Evolutionary conservation across 2,797 vertebrate species (phyloP).

Genomic region (Philypnodon macrostomus): DNA sequence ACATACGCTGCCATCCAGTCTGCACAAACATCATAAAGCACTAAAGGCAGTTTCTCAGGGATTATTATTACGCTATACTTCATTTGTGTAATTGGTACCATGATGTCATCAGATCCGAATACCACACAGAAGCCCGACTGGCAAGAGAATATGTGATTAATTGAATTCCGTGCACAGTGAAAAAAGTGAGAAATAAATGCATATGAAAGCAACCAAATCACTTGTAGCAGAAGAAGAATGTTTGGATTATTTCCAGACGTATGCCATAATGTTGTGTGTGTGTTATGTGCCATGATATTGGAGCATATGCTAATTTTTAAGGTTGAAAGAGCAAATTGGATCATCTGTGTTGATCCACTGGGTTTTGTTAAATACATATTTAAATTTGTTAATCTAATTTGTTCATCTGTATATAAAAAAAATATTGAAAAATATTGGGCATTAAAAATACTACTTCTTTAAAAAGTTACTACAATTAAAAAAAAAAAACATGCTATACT

Average conservation of each 20-base stretch:
- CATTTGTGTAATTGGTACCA: constrained; percentile 7
- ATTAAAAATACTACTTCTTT: too few species aligned
- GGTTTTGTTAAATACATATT: not conserved
- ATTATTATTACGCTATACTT: not conserved
- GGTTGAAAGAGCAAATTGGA: not conserved
- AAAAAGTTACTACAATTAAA: too few species aligned
- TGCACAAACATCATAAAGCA: not conserved
- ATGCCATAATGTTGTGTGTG: not conserved
- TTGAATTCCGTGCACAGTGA: constrained; percentile 3
- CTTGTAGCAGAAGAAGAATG: not conserved
- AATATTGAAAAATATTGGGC: too few species aligned
- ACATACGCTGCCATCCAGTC: not conserved
- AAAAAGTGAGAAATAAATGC: constrained; percentile 2
- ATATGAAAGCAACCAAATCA: not conserved
- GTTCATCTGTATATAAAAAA: too few species aligned
- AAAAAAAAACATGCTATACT: too few species aligned
- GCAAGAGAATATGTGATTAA: constrained; percentile 10
- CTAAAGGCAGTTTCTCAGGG: constrained; percentile 7
- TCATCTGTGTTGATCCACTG: constrained; percentile 1
- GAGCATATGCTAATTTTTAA: not conserved
- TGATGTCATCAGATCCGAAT: constrained; percentile 5
- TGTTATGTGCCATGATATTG: constrained; percentile 1
- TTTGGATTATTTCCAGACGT: constrained; percentile 7
- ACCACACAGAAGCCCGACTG: constrained; percentile 1
- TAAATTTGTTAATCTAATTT: not conserved